Percentiles rank a stretch among this genome's conserved stretches.
Conservation (phyloP, 2,888 invertebrate genomes). For the Ferdinandea cuprea region DNA sequence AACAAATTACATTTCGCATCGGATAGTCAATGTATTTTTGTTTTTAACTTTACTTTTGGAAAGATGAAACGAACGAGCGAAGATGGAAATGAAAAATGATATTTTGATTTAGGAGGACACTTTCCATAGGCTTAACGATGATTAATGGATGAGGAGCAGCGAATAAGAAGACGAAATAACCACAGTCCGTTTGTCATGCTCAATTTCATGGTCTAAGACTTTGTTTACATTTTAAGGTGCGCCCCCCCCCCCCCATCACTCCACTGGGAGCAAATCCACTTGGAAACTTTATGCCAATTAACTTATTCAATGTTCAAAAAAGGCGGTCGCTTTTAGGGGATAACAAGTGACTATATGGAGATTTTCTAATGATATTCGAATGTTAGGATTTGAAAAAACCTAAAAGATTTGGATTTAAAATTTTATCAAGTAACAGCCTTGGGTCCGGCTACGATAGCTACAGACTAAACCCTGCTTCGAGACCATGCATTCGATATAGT, state of each 20-base stretch:
- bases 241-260: slow-evolving; percentile 8
- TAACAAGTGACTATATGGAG: background rate
- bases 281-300: slow-evolving; percentile 46
- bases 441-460: no score
- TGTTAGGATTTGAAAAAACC: background rate
- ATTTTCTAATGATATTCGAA: background rate
- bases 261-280: slow-evolving; percentile 36
- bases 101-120: slow-evolving; percentile 65
- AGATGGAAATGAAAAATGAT: slow-evolving; percentile 68
- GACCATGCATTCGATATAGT: no score
- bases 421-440: no score
- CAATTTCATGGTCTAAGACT: slow-evolving; percentile 30
- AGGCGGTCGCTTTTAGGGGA: background rate
- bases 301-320: background rate
- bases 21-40: slow-evolving; percentile 44
- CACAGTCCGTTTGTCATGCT: slow-evolving; percentile 61
- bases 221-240: slow-evolving; percentile 1
- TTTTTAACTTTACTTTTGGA: slow-evolving; percentile 5
- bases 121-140: slow-evolving; percentile 71
- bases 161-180: background rate
- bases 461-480: no score
- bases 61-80: slow-evolving; percentile 40
- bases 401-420: background rate
- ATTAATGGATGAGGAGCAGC: slow-evolving; percentile 41
- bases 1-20: slow-evolving; percentile 58